Percentiles rank a stretch among this genome's conserved stretches.
These are phyloP conservation scores for Chaetodon trifasciatus DNA, from an alignment of 2,797 vertebrate genomes.

Conservation along the genomic window DNA sequence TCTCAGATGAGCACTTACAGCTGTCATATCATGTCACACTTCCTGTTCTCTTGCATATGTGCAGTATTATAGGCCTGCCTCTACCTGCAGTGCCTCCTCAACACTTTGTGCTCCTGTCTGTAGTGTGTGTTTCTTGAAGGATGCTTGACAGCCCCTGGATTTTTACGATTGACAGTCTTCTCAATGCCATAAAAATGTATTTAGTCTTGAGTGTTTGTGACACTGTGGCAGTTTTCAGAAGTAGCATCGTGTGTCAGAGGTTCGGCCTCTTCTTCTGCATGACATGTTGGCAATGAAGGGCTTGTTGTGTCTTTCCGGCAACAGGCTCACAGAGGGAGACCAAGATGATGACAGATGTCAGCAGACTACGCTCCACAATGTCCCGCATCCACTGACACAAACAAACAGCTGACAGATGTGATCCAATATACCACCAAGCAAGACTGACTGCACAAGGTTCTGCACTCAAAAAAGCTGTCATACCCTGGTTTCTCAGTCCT, in stretches of 20 bases:
- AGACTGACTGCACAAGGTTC: slow-evolving; percentile 62
- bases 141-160: slow-evolving; percentile 53
- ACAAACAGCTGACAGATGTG: slow-evolving; percentile 74
- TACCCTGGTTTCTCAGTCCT: slow-evolving; percentile 15
- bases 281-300: slow-evolving; percentile 73
- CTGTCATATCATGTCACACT: slow-evolving; percentile 33
- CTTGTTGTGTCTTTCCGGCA: slow-evolving; percentile 75
- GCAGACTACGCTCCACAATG: slow-evolving; percentile 56
- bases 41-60: slow-evolving; percentile 26
- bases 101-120: slow-evolving; percentile 45
- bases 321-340: slow-evolving; percentile 81
- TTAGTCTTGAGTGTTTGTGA: slow-evolving; percentile 62
- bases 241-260: slow-evolving; percentile 53
- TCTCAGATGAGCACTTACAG: slow-evolving; percentile 41
- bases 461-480: slow-evolving; percentile 56
- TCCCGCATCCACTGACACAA: slow-evolving; percentile 65
- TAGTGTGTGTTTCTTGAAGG: slow-evolving; percentile 24
- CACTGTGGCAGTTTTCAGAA: slow-evolving; percentile 61
- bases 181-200: slow-evolving; percentile 44
- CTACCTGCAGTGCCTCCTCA: slow-evolving; percentile 16
- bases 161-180: slow-evolving; percentile 44
- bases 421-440: slow-evolving; percentile 67
- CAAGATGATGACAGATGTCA: slow-evolving; percentile 78
- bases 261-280: slow-evolving; percentile 52
- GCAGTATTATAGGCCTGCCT: neutral